Conservation (phyloP, 2,113 vertebrate genomes). For the Aythya baeri region DNA sequence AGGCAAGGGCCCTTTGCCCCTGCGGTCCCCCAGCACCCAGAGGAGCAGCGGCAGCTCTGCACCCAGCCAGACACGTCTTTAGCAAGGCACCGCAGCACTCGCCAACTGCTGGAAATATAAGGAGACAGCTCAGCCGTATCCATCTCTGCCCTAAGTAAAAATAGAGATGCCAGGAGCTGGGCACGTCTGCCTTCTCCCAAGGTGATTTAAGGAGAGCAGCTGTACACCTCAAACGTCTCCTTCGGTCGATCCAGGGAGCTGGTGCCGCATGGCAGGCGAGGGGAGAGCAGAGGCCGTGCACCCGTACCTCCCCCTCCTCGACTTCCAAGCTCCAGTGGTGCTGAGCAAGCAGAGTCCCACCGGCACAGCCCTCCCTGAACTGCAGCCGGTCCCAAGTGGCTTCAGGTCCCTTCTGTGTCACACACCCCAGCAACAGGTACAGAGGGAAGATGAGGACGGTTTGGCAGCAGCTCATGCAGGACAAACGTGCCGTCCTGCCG, state of each 20-base stretch:
- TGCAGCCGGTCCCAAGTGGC: not conserved
- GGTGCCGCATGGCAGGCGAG: fast-evolving
- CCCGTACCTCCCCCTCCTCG: not conserved
- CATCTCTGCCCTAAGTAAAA: conserved; percentile 20
- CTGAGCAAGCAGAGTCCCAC: not conserved
- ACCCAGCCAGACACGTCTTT: conserved; percentile 1
- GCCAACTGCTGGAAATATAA: conserved; percentile 24
- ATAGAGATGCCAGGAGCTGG: conserved; percentile 48
- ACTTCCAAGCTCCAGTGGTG: not conserved
- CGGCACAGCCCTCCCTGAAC: not conserved
- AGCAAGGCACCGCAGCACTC: not conserved
- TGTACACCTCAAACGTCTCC: not conserved
- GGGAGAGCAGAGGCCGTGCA: not conserved
- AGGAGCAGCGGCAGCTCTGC: not conserved
- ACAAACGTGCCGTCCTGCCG: not conserved
- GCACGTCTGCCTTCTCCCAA: not conserved
- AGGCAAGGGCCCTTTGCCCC: conserved; percentile 4
- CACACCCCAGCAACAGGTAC: not conserved
- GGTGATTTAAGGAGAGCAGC: conserved; percentile 48
- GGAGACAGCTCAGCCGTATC: conserved; percentile 48
- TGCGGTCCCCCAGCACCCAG: not conserved
- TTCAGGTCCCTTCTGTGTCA: not conserved
- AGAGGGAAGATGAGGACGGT: not conserved
- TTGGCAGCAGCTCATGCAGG: not conserved
- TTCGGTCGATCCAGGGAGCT: not conserved